Evolutionary conservation across 2,888 invertebrate genomes (phyloP).

Genomic region (Eulithis prunata): DNA sequence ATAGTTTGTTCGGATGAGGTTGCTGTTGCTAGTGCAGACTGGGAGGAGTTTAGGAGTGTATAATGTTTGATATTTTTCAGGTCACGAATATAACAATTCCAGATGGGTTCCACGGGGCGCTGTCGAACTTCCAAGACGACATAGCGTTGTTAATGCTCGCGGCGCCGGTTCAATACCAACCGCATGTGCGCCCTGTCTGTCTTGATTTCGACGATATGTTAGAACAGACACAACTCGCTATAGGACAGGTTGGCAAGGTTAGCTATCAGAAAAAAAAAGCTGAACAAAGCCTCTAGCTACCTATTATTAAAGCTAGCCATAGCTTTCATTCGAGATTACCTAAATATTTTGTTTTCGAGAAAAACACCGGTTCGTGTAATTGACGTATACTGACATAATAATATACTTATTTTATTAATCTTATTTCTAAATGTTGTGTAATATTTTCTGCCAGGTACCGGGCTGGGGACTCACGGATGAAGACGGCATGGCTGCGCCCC

Average conservation of each 20-base stretch:
- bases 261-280: no score
- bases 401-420: no score
- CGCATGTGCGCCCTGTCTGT: conserved; percentile 78
- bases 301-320: no score
- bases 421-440: neutral
- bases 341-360: no score
- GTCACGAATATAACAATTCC: conserved; percentile 62
- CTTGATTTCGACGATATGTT: conserved; percentile 58
- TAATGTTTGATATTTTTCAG: neutral
- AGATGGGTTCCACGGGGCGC: conserved; percentile 73
- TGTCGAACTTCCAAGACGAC: conserved; percentile 83
- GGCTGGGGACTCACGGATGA: conserved; percentile 56
- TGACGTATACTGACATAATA: no score
- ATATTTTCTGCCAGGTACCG: conserved; percentile 40
- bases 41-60: no score
- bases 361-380: no score
- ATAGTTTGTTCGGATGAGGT: no score
- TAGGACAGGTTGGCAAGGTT: conserved; percentile 4
- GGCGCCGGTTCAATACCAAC: conserved; percentile 61
- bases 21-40: no score
- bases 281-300: no score
- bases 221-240: conserved; percentile 45
- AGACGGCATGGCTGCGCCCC: conserved; percentile 44
- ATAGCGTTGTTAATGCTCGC: conserved; percentile 78
- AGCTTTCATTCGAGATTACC: no score